A percentile compares a stretch with the other conserved stretches of the same genome.
phyloP scores from a whole-genome alignment of 2,113 vertebrate species.

The Leucoraja erinaceus region DNA sequence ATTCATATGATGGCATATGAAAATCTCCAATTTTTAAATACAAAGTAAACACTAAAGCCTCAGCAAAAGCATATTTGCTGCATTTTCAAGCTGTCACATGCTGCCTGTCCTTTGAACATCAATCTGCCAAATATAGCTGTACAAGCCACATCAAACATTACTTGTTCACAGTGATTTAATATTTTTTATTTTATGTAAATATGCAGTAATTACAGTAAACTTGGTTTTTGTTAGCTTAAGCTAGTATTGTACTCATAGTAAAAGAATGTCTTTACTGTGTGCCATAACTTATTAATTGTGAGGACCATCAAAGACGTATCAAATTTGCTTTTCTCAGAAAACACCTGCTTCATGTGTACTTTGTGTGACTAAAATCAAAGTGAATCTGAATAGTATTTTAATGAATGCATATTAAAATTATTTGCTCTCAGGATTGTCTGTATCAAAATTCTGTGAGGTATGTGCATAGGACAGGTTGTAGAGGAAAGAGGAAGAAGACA shows the following conservation, averaged over 20 bases:
- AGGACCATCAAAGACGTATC: conserved; percentile 33
- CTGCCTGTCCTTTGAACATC: conserved; percentile 69
- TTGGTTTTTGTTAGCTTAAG: conserved; percentile 97
- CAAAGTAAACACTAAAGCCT: conserved; percentile 61
- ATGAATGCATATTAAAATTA: conserved; percentile 37
- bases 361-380: conserved; percentile 38
- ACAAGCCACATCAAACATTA: conserved; percentile 99
- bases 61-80: conserved; percentile 67
- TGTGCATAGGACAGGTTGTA: not conserved
- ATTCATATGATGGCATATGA: conserved; percentile 60
- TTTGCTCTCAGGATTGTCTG: conserved; percentile 35
- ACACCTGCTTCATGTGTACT: conserved; percentile 38
- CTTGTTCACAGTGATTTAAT: conserved; percentile 99
- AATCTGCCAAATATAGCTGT: conserved; percentile 73
- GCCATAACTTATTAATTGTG: conserved; percentile 38
- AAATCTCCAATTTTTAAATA: conserved; percentile 63
- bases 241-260: conserved; percentile 63
- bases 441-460: conserved; percentile 30
- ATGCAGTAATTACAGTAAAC: conserved; percentile 99
- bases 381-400: conserved; percentile 38
- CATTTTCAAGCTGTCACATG: conserved; percentile 67
- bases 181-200: conserved; percentile 99
- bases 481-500: not conserved
- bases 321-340: conserved; percentile 38
- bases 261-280: conserved; percentile 37